Conservation (phyloP, 1,140 invertebrate species). For the Charaxes varanes region DNA sequence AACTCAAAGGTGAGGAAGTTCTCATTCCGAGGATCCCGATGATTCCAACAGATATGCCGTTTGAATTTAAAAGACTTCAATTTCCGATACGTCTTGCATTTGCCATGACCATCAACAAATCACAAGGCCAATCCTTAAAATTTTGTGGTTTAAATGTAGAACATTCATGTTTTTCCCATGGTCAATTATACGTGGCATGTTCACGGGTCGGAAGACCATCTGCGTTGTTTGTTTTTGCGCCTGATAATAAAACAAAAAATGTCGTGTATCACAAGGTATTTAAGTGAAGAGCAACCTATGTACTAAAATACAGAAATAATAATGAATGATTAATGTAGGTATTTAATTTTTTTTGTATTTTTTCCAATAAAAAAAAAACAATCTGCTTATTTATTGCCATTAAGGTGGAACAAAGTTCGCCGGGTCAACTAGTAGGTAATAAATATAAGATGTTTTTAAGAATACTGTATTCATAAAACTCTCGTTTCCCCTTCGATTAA, state of each 20-base stretch:
- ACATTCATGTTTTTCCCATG: conserved; percentile 9
- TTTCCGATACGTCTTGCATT: conserved; percentile 16
- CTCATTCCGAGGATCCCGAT: too few relatives aligned
- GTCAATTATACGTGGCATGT: conserved; percentile 12
- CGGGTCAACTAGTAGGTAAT: too few relatives aligned
- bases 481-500: too few relatives aligned
- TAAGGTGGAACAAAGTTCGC: too few relatives aligned
- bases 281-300: neutral
- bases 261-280: too few relatives aligned
- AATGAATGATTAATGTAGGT: conserved; percentile 6
- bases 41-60: too few relatives aligned
- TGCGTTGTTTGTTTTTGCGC: conserved; percentile 9
- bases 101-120: conserved; percentile 18
- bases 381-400: conserved; percentile 7
- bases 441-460: too few relatives aligned
- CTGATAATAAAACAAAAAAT: conserved; percentile 10
- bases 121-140: conserved; percentile 15
- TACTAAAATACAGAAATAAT: conserved; percentile 10
- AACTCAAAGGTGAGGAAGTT: conserved; percentile 7
- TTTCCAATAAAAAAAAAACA: conserved; percentile 3
- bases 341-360: conserved; percentile 5
- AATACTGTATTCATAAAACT: too few relatives aligned
- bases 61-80: conserved; percentile 13
- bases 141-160: conserved; percentile 13
- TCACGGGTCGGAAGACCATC: too few relatives aligned